Evolutionary conservation across 2,797 vertebrate species (phyloP).

Genomic region (Telmatherina bonti): DNA sequence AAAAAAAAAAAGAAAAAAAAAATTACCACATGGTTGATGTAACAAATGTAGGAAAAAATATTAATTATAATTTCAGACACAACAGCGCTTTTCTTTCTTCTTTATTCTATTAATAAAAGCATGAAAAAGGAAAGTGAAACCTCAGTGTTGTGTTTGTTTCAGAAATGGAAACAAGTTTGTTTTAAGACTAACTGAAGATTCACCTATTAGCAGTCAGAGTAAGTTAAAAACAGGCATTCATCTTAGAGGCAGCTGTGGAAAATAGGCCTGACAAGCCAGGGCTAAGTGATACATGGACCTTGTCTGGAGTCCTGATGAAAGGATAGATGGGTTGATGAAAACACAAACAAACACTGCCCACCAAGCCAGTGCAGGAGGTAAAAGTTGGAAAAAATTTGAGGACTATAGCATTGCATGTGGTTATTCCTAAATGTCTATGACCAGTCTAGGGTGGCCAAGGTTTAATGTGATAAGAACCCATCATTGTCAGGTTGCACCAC

Average conservation of each 20-base stretch:
- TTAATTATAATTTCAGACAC: fast-evolving
- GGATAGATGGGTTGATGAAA: slow-evolving; percentile 50
- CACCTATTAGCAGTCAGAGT: slow-evolving; percentile 63
- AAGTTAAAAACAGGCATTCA: slow-evolving; percentile 66
- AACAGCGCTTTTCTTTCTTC: not conserved
- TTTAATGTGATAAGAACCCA: too few relatives aligned
- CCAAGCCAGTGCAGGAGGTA: slow-evolving; percentile 4
- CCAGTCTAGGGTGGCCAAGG: too few relatives aligned
- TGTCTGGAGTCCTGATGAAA: slow-evolving; percentile 67
- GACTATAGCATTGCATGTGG: too few relatives aligned
- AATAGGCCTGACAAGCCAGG: slow-evolving; percentile 64
- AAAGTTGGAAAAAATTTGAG: slow-evolving; percentile 5
- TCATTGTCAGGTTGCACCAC: too few relatives aligned
- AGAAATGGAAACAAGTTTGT: not conserved
- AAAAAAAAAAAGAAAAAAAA: not conserved
- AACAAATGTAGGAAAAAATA: not conserved
- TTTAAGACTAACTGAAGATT: slow-evolving; percentile 30
- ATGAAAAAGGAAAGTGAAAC: not conserved
- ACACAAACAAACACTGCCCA: slow-evolving; percentile 24
- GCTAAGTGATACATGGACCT: slow-evolving; percentile 74
- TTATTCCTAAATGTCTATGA: too few relatives aligned
- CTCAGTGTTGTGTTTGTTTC: not conserved
- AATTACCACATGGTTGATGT: slow-evolving; percentile 20
- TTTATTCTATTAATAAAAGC: too few relatives aligned
- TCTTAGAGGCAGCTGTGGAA: slow-evolving; percentile 61